Conservation (phyloP, 2,888 invertebrate genomes). For the Liodrosophila aerea region DNA sequence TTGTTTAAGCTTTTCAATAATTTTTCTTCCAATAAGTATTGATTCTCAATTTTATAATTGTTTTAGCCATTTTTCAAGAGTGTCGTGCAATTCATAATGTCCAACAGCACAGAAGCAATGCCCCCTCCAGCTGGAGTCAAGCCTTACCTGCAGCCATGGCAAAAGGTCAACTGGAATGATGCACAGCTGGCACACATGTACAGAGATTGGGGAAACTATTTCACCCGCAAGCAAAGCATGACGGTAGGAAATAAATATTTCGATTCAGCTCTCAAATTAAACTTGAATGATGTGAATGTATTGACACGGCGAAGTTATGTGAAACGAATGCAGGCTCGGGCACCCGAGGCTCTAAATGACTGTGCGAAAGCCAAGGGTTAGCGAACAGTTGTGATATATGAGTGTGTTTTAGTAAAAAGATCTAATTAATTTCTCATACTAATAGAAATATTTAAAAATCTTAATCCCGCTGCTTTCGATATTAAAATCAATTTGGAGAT, state of each 20-base stretch:
- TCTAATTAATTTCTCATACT: neutral
- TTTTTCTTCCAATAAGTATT: neutral
- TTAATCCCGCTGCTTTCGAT: neutral
- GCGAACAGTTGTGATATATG: neutral
- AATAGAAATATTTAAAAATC: constrained; percentile 25
- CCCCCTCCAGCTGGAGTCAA: constrained; percentile 7
- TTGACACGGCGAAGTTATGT: constrained; percentile 68
- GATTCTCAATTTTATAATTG: constrained; percentile 16
- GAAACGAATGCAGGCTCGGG: constrained; percentile 67
- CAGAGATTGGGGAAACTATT: constrained; percentile 77
- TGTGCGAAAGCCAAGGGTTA: constrained; percentile 66
- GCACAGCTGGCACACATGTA: constrained; percentile 71
- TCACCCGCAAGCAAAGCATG: constrained; percentile 60
- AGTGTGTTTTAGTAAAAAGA: neutral
- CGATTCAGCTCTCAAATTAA: constrained; percentile 67
- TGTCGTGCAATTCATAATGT: constrained; percentile 7
- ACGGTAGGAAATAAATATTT: constrained; percentile 65
- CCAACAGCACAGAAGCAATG: neutral
- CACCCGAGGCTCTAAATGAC: constrained; percentile 67
- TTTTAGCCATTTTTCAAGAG: constrained; percentile 6
- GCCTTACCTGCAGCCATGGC: constrained; percentile 66
- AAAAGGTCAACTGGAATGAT: constrained; percentile 62
- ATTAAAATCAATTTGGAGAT: constrained; percentile 69
- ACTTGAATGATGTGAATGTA: constrained; percentile 51
- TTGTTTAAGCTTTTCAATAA: constrained; percentile 9